Evolutionary conservation across 64 coral and sea anemone species (phyloP), one percentile per base, ranked within the genome.

Genomic region (Catalaphyllia jardinei): DNA sequence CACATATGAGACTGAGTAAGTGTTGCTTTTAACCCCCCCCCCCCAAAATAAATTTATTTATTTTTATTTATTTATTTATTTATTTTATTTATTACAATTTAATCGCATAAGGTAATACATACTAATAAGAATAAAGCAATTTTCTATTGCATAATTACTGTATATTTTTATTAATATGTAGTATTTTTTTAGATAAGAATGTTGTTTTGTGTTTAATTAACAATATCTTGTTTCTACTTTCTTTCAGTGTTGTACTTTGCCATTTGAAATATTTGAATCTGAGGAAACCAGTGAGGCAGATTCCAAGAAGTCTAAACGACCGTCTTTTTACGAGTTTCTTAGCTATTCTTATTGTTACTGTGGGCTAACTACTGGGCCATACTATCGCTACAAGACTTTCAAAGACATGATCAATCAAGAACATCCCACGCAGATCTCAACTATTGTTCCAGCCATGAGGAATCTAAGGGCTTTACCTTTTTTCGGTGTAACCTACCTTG

Each of bases 251-350:
- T 99, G 97, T 86, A 95, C 97, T 16, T 67, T 99, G 13, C 87
- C 97, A 73, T 99, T 99, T 99, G 97, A 99, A 86, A 79, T 90
- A 67, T 99, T 93, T 93, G 93, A 99, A 35, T 65, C 94, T 63
- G 89, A 94, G 61, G 73, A 91, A 31, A 62, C 77, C 1, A 33
- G 54, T 8, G 93, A 86, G 18, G 88, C 60, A 69, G 75, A 79
- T 57, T 67, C 78, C 1, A 75, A 88, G 14, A 86, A 28, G 24
- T 90, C 80, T 50, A 91, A 76, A 31, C 62, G 0, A 30, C 91
- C 91, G 16, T 91, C 91, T 20, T 91, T 99, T 75, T 99, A 95
- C 72, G 87, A 99, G 64, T 83, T 89, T 67, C 72, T 99, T 8
- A 95, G 93, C 67, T 99, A 99, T 63, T 90, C 87, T 24, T 99